Evolutionary conservation across 2,113 vertebrate species (phyloP).

Genomic region (Hystrix cristata): DNA sequence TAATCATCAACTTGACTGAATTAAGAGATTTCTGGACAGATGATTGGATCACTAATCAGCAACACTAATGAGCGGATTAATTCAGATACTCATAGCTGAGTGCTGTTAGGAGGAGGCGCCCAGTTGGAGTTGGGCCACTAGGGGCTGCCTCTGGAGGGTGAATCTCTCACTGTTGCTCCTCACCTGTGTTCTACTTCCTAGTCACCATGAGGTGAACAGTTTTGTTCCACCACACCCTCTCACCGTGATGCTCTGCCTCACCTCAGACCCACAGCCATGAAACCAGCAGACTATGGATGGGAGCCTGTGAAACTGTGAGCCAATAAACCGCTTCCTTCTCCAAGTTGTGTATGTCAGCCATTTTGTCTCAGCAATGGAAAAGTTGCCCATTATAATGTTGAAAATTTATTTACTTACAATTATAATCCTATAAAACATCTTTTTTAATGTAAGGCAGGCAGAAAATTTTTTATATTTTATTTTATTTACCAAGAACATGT

Average conservation of each 20-base stretch:
- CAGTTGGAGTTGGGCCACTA: not conserved
- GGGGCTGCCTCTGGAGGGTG: not conserved
- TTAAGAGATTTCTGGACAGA: not conserved
- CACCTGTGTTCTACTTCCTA: not conserved
- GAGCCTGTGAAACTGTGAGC: not conserved
- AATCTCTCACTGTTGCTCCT: not conserved
- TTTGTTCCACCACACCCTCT: not conserved
- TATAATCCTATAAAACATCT: not conserved
- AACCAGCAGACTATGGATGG: not conserved
- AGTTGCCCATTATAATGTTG: not conserved
- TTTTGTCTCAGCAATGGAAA: not conserved
- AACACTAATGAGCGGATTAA: not conserved
- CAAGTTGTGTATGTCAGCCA: not conserved
- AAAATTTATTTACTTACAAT: conserved; percentile 28
- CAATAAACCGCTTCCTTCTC: not conserved
- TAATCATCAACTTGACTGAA: not conserved
- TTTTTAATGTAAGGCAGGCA: not conserved
- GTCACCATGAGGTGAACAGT: not conserved
- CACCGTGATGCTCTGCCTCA: not conserved
- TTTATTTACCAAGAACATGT: too few species aligned
- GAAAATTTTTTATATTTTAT: too few species aligned
- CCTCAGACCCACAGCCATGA: not conserved
- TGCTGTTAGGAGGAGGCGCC: not conserved
- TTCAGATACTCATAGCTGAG: not conserved
- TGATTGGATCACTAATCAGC: not conserved